A percentile compares a stretch with the other conserved stretches of the same genome.
Conservation (phyloP, 2,797 vertebrate species). For the Syngnathus rostellatus region DNA sequence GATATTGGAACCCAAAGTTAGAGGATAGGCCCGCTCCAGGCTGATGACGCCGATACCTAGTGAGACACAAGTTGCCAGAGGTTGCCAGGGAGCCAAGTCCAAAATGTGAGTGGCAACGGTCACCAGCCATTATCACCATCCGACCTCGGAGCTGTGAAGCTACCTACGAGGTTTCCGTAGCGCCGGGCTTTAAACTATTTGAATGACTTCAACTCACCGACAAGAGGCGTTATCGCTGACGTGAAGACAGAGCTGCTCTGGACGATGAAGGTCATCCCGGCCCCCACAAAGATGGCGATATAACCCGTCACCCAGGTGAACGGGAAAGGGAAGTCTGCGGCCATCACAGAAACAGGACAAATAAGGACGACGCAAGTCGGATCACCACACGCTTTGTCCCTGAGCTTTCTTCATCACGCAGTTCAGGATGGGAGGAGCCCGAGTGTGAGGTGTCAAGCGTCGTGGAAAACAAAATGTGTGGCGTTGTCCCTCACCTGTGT, state of each 20-base stretch:
- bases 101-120: too few species aligned
- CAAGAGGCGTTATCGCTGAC: constrained; percentile 91
- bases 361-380: background rate
- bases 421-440: constrained; percentile 25
- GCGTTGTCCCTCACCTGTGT: constrained; percentile 74
- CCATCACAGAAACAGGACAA: constrained; percentile 11
- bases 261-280: constrained; percentile 94
- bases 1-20: constrained; percentile 92
- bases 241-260: constrained; percentile 99
- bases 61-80: background rate
- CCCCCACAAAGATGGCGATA: constrained; percentile 86
- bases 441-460: constrained; percentile 27
- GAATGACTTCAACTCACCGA: constrained; percentile 71
- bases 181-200: too few species aligned
- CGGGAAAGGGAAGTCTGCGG: constrained; percentile 90
- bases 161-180: too few species aligned
- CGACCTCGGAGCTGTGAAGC: too few species aligned
- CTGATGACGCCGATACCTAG: constrained; percentile 91
- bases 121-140: too few species aligned
- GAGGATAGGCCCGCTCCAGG: constrained; percentile 87
- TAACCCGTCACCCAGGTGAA: constrained; percentile 92
- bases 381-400: constrained; percentile 31
- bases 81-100: too few species aligned
- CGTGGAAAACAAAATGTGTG: constrained; percentile 8
- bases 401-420: constrained; percentile 30